These are phyloP conservation scores for Ceratina calcarata DNA, from an alignment of 1,140 invertebrate genomes.

Conservation along the genomic window DNA sequence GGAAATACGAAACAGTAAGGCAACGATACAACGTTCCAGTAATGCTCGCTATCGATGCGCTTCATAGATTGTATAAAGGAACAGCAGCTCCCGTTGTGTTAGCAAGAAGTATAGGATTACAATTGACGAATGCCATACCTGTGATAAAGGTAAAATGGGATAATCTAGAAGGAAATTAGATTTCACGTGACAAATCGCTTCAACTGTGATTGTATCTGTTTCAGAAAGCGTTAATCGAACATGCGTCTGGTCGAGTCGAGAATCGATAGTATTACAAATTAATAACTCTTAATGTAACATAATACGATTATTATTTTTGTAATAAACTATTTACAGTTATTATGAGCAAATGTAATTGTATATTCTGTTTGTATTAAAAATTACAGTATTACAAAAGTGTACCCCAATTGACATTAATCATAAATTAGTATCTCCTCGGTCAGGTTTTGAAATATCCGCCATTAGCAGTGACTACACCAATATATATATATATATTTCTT, in stretches of 20 bases:
- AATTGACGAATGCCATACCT: constrained; percentile 89
- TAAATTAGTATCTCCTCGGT: no score
- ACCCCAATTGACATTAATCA: neutral
- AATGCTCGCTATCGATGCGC: constrained; percentile 91
- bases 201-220: constrained; percentile 39
- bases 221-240: constrained; percentile 64
- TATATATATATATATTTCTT: no score
- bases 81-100: constrained; percentile 90
- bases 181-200: neutral
- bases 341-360: neutral
- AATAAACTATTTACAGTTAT: neutral
- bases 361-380: neutral
- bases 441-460: no score
- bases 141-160: constrained; percentile 87
- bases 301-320: neutral
- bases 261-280: constrained; percentile 7
- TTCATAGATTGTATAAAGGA: constrained; percentile 92
- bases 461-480: no score
- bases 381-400: neutral
- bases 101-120: constrained; percentile 91
- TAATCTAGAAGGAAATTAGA: neutral
- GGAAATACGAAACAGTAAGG: constrained; percentile 91
- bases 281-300: constrained; percentile 17
- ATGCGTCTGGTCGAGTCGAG: constrained; percentile 57
- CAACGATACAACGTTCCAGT: constrained; percentile 94